phyloP scores from a whole-genome alignment of 1,140 invertebrate genomes.

The Aradophagus sp. region DNA sequence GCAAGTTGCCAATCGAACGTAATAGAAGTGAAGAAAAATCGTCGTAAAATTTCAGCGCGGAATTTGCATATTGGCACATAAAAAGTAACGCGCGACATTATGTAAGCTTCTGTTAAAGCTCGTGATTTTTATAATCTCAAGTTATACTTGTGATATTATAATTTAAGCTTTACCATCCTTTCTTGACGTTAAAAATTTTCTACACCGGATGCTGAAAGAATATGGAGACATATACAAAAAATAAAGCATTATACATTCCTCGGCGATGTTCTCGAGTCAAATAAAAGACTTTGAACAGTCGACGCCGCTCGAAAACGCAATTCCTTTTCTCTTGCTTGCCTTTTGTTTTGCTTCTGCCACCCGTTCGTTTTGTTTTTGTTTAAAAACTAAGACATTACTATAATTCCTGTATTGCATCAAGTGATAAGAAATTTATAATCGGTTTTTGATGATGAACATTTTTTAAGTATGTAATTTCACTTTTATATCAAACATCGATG shows the following conservation, averaged over 20 bases:
- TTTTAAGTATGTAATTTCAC: no score
- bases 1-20: no score
- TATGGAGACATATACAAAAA: constrained; percentile 54
- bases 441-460: no score
- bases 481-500: no score
- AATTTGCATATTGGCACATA: constrained; percentile 34
- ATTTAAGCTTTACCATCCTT: constrained; percentile 53
- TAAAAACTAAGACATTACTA: constrained; percentile 17
- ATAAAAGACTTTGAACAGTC: constrained; percentile 57
- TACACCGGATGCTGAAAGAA: constrained; percentile 53
- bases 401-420: no score
- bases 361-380: constrained; percentile 36
- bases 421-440: no score
- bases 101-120: constrained; percentile 50
- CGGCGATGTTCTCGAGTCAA: constrained; percentile 50
- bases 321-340: constrained; percentile 40
- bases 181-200: constrained; percentile 44
- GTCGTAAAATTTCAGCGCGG: no score
- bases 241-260: constrained; percentile 58
- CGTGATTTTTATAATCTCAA: constrained; percentile 54
- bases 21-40: no score
- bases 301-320: constrained; percentile 48
- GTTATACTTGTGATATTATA: constrained; percentile 53
- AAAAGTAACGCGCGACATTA: constrained; percentile 39
- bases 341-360: constrained; percentile 32